These are phyloP conservation scores for Pelobates cultripes DNA, from an alignment of 2,797 vertebrate genomes.

Conservation along the genomic window DNA sequence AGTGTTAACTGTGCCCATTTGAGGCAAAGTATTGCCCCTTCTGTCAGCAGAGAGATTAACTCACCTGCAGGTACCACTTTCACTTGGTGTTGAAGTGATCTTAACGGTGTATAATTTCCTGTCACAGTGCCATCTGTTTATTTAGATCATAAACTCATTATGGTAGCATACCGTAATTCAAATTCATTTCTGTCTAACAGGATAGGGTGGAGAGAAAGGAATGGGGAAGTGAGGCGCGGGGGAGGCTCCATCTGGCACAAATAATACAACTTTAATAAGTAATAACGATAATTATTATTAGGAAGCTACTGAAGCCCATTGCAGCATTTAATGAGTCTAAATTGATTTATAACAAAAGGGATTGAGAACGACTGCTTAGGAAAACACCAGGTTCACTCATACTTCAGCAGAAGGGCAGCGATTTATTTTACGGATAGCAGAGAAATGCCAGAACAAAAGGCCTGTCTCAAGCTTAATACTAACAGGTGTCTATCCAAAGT, in stretches of 20 bases:
- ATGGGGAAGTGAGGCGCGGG: slow-evolving; percentile 22
- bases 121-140: slow-evolving; percentile 75
- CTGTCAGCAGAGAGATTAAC: slow-evolving; percentile 10
- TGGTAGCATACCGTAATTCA: slow-evolving; percentile 63
- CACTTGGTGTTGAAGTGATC: slow-evolving; percentile 62
- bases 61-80: slow-evolving; percentile 32
- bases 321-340: slow-evolving; percentile 64
- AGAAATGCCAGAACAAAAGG: slow-evolving; percentile 9
- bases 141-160: slow-evolving; percentile 71
- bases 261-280: slow-evolving; percentile 76
- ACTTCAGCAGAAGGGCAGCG: slow-evolving; percentile 33
- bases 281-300: slow-evolving; percentile 78
- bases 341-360: slow-evolving; percentile 65
- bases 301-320: slow-evolving; percentile 66
- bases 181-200: slow-evolving; percentile 67
- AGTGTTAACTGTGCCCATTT: too few species aligned
- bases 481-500: too few species aligned
- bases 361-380: slow-evolving; percentile 59
- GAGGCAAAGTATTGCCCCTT: slow-evolving; percentile 3
- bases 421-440: slow-evolving; percentile 14
- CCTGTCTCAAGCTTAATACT: neutral
- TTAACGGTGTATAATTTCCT: slow-evolving; percentile 66
- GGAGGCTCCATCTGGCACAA: slow-evolving; percentile 73
- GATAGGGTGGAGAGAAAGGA: slow-evolving; percentile 46
- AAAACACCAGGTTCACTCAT: slow-evolving; percentile 52